Percentiles rank a stretch among this genome's conserved stretches.
Evolutionary conservation across 2,113 vertebrate genomes (phyloP).

Genomic region (Lamprotornis superbus): DNA sequence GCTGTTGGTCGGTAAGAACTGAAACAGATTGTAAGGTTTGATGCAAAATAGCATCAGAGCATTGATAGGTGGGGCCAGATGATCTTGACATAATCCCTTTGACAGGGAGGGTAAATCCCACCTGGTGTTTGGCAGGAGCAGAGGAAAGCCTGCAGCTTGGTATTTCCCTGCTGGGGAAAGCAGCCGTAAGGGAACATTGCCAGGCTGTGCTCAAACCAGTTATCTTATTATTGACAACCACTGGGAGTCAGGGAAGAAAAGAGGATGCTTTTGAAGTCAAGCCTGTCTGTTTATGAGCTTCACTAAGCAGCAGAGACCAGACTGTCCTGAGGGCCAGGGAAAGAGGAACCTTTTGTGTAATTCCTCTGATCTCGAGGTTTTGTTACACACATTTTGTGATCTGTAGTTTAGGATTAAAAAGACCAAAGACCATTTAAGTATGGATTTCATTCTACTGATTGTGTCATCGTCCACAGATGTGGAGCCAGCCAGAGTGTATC

Average conservation of each 20-base stretch:
- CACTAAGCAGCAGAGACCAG: neutral
- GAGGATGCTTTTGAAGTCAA: constrained; percentile 10
- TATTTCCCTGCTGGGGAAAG: neutral
- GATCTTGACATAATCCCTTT: neutral
- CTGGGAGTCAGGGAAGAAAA: neutral
- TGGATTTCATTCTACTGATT: neutral
- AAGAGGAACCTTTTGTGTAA: constrained; percentile 2
- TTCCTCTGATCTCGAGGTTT: constrained; percentile 26
- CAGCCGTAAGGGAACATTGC: neutral
- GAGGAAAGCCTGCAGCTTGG: neutral
- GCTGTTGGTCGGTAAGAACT: neutral
- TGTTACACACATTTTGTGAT: constrained; percentile 28
- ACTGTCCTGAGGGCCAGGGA: neutral
- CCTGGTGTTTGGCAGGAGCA: neutral
- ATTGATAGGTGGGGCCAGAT: neutral
- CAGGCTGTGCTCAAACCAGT: neutral
- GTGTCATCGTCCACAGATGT: constrained; percentile 1
- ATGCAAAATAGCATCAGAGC: neutral
- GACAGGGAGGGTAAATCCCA: neutral
- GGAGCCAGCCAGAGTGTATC: neutral
- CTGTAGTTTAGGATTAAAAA: constrained; percentile 39
- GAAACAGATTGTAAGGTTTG: neutral
- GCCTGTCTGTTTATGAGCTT: constrained; percentile 10
- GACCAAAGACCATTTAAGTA: constrained; percentile 2
- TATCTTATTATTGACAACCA: neutral